A percentile compares a stretch with the other conserved stretches of the same genome.
These are phyloP conservation scores for Bombus pyrosoma DNA, from an alignment of 1,140 invertebrate species.

Conservation along the genomic window DNA sequence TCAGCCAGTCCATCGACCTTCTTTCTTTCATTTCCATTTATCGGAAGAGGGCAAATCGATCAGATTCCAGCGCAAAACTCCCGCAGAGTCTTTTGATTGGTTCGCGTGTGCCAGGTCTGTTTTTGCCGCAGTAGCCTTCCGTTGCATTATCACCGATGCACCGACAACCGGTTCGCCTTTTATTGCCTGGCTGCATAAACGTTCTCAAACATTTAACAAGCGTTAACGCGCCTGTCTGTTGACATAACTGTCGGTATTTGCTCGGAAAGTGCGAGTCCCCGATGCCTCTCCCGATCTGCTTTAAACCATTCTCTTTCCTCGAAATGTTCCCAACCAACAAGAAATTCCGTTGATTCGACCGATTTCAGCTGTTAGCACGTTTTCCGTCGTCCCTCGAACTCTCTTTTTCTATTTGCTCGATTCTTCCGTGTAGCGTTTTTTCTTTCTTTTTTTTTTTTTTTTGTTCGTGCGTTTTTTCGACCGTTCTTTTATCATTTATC, in stretches of 20 bases:
- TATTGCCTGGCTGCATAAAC: slow-evolving; percentile 19
- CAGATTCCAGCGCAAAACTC: not conserved
- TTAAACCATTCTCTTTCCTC: not conserved
- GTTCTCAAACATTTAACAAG: slow-evolving; percentile 33
- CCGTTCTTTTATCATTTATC: not conserved
- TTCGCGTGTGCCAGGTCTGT: not conserved
- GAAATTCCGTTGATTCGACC: not conserved
- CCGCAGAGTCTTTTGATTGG: not conserved
- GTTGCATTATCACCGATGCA: slow-evolving; percentile 14
- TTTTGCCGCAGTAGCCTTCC: not conserved
- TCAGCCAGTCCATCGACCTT: not conserved
- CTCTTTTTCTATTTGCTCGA: not conserved
- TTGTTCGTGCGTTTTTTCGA: no score
- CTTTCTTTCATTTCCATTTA: not conserved
- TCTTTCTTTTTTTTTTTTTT: no score
- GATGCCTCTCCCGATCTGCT: not conserved
- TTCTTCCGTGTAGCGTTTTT: not conserved
- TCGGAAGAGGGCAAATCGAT: slow-evolving; percentile 2
- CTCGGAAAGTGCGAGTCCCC: slow-evolving; percentile 18
- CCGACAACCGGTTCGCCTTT: slow-evolving; percentile 19
- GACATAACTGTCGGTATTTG: slow-evolving; percentile 47
- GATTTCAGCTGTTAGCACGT: slow-evolving; percentile 32
- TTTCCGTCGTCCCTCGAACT: not conserved
- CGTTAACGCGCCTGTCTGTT: not conserved
- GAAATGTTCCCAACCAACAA: not conserved